Evolutionary conservation across 1,140 invertebrate species (phyloP).

Genomic region (Procambarus clarkii): DNA sequence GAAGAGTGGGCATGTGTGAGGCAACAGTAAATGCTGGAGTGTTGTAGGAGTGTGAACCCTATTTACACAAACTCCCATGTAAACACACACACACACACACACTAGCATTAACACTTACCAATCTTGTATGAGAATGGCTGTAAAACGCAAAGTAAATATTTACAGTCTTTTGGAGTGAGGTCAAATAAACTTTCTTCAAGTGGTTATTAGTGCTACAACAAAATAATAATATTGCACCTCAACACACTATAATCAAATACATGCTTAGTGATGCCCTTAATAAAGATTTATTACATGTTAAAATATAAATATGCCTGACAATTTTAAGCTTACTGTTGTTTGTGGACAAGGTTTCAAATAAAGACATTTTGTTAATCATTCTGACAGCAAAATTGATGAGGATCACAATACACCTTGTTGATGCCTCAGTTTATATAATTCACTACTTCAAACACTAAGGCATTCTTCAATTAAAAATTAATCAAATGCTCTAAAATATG

Average conservation of each 20-base stretch:
- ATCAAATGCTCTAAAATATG: conserved; percentile 6
- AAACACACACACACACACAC: background rate
- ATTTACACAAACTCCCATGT: no score
- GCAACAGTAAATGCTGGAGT: no score
- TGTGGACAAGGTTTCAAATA: background rate
- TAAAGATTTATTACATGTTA: background rate
- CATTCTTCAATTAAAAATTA: background rate
- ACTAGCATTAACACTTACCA: background rate
- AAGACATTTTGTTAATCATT: background rate
- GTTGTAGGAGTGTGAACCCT: no score
- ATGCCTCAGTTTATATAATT: background rate
- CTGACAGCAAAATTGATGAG: background rate
- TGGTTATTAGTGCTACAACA: background rate
- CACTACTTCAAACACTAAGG: background rate
- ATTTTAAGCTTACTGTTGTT: background rate
- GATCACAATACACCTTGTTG: background rate
- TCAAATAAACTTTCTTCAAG: background rate
- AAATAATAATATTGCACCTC: background rate
- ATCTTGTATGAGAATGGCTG: background rate
- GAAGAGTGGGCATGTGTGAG: no score
- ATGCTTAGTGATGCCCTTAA: background rate
- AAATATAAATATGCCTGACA: background rate
- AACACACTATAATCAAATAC: background rate
- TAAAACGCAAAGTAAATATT: background rate
- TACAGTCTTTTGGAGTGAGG: background rate